Base-by-base conservation (phyloP, 2,888 invertebrate species). In the Pseudococcus viburni region DNA sequence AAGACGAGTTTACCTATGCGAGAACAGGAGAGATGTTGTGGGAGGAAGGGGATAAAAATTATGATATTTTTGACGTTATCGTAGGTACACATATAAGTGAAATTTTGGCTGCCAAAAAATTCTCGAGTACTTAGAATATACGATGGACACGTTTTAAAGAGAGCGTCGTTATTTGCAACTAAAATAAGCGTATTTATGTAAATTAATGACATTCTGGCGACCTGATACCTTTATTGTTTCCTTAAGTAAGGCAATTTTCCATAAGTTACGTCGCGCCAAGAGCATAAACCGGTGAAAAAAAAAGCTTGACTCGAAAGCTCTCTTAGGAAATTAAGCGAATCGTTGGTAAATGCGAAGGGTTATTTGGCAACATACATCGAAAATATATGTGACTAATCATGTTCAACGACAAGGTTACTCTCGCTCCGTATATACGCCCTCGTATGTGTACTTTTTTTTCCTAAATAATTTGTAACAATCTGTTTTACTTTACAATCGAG, bases 401-500 rank as follows among this genome's bases (percentile, higher is more conserved):
- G 80, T 83, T 46, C 80, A 83, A 83, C 80, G 80, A 83, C 80
- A 83, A 83, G 80, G 80, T 46, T 83, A 83, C 80, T 64, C 64
- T 64, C 22, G 2, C 22, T 22, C 64, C 22, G 15, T 46, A 19
- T 15, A 19, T 83, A 83, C 80, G 80, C 80, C 80, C 42, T 6
- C 80, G 80, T 83, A 83, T 83, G 80, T 83, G 46, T 83, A 22
- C 17, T 83, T 83, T 83, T 83, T 83, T 42, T 39, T 39, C 6
- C 42, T 42, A 8, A 9, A 83, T 83, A 83, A 83, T 83, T 83
- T 83, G 80, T 83, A 83, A 83, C 80, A 83, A 83, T 83, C 80
- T 83, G 80, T 83, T 83, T 83, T 83, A 83, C 80, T 83, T 83
- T 83, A 83, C 80, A 83, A 83, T 83, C 80, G 80, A 19, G n/a